phyloP scores from a whole-genome alignment of 2,113 vertebrate genomes.

The Talpa occidentalis region DNA sequence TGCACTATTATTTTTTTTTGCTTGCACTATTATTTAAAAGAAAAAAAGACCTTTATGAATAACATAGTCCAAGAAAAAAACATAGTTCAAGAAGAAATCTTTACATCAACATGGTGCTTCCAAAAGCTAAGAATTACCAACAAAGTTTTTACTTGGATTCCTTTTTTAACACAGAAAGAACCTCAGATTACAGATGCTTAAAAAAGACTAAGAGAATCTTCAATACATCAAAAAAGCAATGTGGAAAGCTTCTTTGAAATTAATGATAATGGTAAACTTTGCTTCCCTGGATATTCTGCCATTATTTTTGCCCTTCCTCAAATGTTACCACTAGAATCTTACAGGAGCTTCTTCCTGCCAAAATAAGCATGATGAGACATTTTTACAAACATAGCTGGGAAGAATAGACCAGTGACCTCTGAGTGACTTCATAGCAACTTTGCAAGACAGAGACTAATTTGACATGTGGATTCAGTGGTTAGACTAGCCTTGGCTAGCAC shows the following conservation, averaged over 20 bases:
- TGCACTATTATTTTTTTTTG: neutral
- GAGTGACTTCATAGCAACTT: conserved; percentile 70
- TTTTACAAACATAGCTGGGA: conserved; percentile 74
- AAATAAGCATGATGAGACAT: conserved; percentile 73
- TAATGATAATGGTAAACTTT: conserved; percentile 56
- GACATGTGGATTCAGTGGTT: conserved; percentile 77
- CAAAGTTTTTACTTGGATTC: conserved; percentile 1
- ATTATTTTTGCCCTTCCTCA: conserved; percentile 60
- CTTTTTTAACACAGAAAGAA: conserved; percentile 12
- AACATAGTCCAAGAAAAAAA: conserved; percentile 40
- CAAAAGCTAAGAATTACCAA: conserved; percentile 42
- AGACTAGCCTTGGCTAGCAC: conserved; percentile 56
- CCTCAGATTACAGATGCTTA: conserved; percentile 13
- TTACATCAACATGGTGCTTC: neutral
- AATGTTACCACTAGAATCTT: conserved; percentile 51
- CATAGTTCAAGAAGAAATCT: conserved; percentile 36
- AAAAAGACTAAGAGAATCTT: conserved; percentile 5
- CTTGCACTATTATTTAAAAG: neutral
- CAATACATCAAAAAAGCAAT: neutral
- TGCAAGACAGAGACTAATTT: conserved; percentile 72
- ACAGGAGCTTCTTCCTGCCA: conserved; percentile 59
- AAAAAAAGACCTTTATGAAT: neutral
- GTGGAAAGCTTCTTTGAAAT: conserved; percentile 60
- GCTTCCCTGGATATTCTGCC: conserved; percentile 72
- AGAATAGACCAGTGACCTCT: conserved; percentile 72